Evolutionary conservation across 2,797 vertebrate genomes (phyloP), one percentile per base, ranked within the genome.

Genomic region (Tapera naevia): DNA sequence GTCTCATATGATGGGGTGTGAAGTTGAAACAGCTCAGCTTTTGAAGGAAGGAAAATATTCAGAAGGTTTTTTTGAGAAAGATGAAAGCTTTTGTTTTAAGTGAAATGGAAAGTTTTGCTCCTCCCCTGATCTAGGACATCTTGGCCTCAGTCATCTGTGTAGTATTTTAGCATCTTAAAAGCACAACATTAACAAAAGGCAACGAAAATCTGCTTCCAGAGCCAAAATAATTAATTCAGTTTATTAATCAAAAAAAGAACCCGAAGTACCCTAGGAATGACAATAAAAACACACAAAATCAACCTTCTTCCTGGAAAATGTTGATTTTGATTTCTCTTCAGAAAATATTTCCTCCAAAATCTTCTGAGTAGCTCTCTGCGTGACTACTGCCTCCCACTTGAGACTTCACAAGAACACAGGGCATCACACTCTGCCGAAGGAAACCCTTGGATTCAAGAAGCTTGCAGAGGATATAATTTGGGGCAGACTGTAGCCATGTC

Each of bases 61-160:
- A 4, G 69, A 57, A 56, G 64, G 57, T 80, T 80, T 1, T 4
- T 67, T 11, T 70, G 60, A 66, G 87, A 66, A 30, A 76, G 86
- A 70, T 41, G 64, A 84, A 87, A 91, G 64, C 39, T 92, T 85
- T 91, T 91, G 64, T 74, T 73, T n/a, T 11, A 41, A 85, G 72
- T 27, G 67, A 81, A 86, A 86, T 64, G 88, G 90, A 81, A 96
- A 90, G 69, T 91, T 94, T 65, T 84, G 48, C 18, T 53, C 74
- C 78, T 83, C 18, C 46, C 85, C 75, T 33, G 28, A 46, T 54
- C 65, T 74, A 61, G 28, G 80, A 71, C 1, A 0, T 46, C 45
- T 65, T 35, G 22, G 28, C 28, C 76, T 25, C 80, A 21, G 3
- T n/a, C 32, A 21, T 58, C 62, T 22, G 8, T 12, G 56, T 1